phyloP scores from a whole-genome alignment of 2,113 vertebrate species.

The Hippocampus abdominalis region DNA sequence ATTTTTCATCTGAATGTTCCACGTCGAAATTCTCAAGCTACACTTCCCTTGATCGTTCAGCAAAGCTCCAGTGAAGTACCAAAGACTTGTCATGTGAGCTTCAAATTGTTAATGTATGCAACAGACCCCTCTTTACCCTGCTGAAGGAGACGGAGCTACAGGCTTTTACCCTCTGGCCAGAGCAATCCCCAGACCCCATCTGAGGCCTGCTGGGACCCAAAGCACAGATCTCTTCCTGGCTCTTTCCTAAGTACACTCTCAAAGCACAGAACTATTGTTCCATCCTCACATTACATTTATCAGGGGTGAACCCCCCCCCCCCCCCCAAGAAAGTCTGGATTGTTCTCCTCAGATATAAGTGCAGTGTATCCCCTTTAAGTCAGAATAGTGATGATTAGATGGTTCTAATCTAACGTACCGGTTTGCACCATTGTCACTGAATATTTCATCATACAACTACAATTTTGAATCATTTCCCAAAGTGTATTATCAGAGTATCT shows the following conservation, averaged over 20 bases:
- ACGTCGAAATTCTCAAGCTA: constrained; percentile 28
- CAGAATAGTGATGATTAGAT: neutral
- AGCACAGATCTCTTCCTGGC: constrained; percentile 16
- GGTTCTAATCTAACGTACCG: too few relatives aligned
- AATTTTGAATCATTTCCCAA: too few relatives aligned
- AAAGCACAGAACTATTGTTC: constrained; percentile 4
- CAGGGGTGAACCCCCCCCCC: too few relatives aligned
- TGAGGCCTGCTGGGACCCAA: constrained; percentile 28
- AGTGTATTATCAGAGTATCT: too few relatives aligned
- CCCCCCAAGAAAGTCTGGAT: neutral
- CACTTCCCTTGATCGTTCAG: constrained; percentile 10
- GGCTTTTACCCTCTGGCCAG: constrained; percentile 45
- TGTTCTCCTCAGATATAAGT: neutral
- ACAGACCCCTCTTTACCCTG: constrained; percentile 10
- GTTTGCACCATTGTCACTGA: too few relatives aligned
- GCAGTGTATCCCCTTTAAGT: neutral
- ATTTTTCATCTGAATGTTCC: constrained; percentile 27
- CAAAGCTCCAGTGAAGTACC: constrained; percentile 20
- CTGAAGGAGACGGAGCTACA: constrained; percentile 39
- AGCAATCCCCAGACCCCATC: constrained; percentile 26
- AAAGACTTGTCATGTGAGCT: constrained; percentile 13
- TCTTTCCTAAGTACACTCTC: constrained; percentile 28
- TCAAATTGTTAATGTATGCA: constrained; percentile 34
- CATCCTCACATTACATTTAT: neutral
- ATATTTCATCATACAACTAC: too few relatives aligned